Evolutionary conservation across 2,888 invertebrate genomes (phyloP).

Genomic region (Rotaria macrura): DNA sequence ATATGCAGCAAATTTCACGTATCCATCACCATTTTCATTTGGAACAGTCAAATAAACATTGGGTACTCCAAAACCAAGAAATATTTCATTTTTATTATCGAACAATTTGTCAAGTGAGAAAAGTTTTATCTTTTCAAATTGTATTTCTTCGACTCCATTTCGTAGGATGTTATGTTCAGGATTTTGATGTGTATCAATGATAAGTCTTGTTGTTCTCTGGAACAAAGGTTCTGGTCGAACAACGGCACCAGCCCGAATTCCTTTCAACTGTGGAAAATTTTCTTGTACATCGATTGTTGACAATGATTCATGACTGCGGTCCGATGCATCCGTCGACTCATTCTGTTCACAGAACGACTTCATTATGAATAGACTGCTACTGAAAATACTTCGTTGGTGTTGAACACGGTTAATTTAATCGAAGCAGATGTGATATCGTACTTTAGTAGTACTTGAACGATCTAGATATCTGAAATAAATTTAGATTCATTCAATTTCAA

Average conservation of each 20-base stretch:
- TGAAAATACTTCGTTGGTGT: too few species aligned
- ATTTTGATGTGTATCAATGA: slow-evolving; percentile 7
- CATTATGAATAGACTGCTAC: too few species aligned
- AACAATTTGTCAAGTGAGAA: background rate
- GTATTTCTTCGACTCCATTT: background rate
- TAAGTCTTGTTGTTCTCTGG: background rate
- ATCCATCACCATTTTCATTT: background rate
- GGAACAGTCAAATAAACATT: slow-evolving; percentile 20
- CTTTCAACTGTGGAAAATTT: background rate
- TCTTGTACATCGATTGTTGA: too few species aligned
- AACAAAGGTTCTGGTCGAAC: slow-evolving; percentile 7
- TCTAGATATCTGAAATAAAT: too few species aligned
- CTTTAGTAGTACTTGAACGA: too few species aligned
- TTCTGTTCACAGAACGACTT: too few species aligned
- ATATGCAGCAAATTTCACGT: background rate
- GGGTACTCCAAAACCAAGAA: background rate
- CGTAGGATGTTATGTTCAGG: background rate
- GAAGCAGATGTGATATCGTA: too few species aligned
- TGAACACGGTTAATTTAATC: too few species aligned
- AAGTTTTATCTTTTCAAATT: background rate
- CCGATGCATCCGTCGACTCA: too few species aligned
- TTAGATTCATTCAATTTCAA: too few species aligned
- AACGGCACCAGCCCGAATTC: background rate
- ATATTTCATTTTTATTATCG: background rate
- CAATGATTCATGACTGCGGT: too few species aligned